Conservation (phyloP, 2,113 vertebrate species). For the Phodopus roborovskii region DNA sequence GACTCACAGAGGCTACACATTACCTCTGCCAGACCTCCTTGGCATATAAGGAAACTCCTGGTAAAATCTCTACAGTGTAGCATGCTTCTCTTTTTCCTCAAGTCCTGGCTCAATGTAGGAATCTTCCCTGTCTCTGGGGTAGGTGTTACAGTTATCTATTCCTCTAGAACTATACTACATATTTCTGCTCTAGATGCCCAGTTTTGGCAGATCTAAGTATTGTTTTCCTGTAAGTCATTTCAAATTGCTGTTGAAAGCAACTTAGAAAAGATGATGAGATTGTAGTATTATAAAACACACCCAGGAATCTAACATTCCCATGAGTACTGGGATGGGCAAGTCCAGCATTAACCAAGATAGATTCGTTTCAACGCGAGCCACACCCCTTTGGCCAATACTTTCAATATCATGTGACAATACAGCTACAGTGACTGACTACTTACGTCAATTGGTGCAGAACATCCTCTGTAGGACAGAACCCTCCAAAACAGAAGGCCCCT, state of each 20-base stretch:
- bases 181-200: not conserved
- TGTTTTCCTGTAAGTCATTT: not conserved
- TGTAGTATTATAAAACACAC: not conserved
- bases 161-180: not conserved
- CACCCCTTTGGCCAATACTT: not conserved
- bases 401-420: not conserved
- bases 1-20: not conserved
- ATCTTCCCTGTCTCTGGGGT: too few species aligned
- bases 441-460: constrained; percentile 55
- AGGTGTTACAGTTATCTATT: not conserved
- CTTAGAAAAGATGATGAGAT: not conserved
- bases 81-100: not conserved
- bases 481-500: not conserved
- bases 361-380: not conserved
- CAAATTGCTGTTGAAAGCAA: constrained; percentile 37
- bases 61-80: not conserved
- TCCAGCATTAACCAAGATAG: not conserved
- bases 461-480: constrained; percentile 50
- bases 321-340: not conserved
- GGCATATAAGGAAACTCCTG: not conserved
- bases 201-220: not conserved
- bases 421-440: not conserved
- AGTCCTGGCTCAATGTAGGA: not conserved
- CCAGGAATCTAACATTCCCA: not conserved
- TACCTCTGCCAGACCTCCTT: not conserved